Base-by-base conservation (phyloP, 2,113 vertebrate species). In the Epinephelus fuscoguttatus region DNA sequence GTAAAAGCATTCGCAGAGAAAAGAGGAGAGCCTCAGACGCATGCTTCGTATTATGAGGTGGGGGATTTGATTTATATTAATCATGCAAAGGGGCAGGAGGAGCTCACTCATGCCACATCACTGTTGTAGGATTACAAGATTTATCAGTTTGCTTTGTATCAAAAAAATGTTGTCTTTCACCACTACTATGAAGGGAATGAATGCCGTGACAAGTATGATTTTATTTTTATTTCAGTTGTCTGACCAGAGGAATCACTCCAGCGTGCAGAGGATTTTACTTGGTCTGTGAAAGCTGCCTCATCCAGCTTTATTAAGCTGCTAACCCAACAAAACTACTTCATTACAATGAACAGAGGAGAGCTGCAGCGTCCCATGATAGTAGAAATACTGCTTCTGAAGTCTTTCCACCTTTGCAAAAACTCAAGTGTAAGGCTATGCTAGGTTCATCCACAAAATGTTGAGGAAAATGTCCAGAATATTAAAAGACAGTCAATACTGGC, bases 51-150 rank as follows among this genome's bases (percentile, higher is more conserved):
- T 94, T 80, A 74, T 84, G 74, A 85, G 75, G 84, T 67, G 86
- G 75, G 70, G 80, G 88, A 85, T 80, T 75, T 78, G 79, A 87
- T 78, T 81, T 67, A 61, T 55, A 84, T 84, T 73, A 68, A 91
- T 84, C 59, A 75, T 59, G 75, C 67, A 73, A 63, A 69, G 42
- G 70, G 70, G 42, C 50, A 75, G 45, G 56, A 56, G 69, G 42
- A 78, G 57, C 73, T 81, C 42, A 12, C 15, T 53, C 53, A 80
- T 66, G 64, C 80, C 14, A 71, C 21, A 64, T 27, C 40, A 19
- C 2, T 56, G n/a, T 13, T 52, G 14, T 23, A 25, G 62, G 52
- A 80, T 76, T 75, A 84, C 45, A 72, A 25, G 25, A 76, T 13
- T 19, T 7, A 42, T 18, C 18, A 6, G n/a, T n/a, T 63, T 49